Base-by-base conservation (phyloP, 2,113 vertebrate genomes). In the Hassar affinis region DNA sequence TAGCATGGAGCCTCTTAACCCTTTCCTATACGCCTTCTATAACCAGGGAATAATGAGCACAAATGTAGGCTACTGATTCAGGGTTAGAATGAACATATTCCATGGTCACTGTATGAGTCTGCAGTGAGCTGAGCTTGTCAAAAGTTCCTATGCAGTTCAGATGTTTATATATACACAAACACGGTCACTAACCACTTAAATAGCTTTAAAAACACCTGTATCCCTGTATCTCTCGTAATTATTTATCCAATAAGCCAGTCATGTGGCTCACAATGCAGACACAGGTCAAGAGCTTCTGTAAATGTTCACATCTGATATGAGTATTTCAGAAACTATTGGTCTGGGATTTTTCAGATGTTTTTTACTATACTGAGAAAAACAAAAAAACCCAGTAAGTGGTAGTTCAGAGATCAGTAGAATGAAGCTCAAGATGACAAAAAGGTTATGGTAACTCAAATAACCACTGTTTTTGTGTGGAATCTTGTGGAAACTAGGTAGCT, bases 1-100 rank as follows among this genome's bases (percentile, higher is more conserved):
- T 76, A 80, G 61, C 72, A 52, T 59, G 68, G 74, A 84, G 75
- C 79, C 77, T 79, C 64, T 88, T 89, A 89, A 88, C 82, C 78
- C 82, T 8, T 45, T 78, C 22, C 51, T 76, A 20, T 22, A 76
- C 30, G 0, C 47, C 18, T 54, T 54, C 5, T 76, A 22, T 20
- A 35, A 22, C 49, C 20, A 54, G 10, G 6, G 57, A 66, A 64
- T 56, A 72, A 82, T 66, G 18, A 78, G 47, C 42, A 61, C 75
- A 71, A 81, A 47, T 47, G 69, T 49, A 30, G 15, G 49, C 27
- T 57, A 86, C 47, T 84, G 64, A 78, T 62, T 77, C 38, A 75
- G 57, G 38, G 14, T 47, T 49, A 54, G 3, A 68, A 42, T 49
- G 22, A 66, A 64, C 38, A 45, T 25, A 78, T 25, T 77, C 30